A percentile compares a stretch with the other conserved stretches of the same genome.
Conservation (phyloP, 2,888 invertebrate species). For the Ernsta delagoae region DNA sequence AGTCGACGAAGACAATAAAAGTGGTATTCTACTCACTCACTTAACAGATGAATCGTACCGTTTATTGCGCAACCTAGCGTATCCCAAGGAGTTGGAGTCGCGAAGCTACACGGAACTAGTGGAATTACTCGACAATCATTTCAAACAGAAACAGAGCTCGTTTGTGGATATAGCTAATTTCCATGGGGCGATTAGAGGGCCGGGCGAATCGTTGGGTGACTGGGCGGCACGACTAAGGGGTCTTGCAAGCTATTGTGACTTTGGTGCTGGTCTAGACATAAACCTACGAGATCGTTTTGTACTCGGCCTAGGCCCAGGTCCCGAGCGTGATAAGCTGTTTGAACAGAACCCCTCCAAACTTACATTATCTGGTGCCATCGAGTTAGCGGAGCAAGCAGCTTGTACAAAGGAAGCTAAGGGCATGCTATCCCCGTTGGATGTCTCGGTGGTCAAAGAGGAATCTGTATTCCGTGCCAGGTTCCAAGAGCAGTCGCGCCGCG, state of each 20-base stretch:
- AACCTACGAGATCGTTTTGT: conserved; percentile 1
- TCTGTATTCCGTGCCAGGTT: background rate
- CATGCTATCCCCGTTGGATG: background rate
- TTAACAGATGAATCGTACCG: conserved; percentile 38
- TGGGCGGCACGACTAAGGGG: conserved; percentile 39
- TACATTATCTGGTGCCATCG: background rate
- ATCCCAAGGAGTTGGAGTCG: conserved; percentile 39
- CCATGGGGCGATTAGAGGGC: conserved; percentile 26
- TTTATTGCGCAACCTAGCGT: conserved; percentile 35
- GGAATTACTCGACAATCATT: conserved; percentile 33
- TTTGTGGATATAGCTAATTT: conserved; percentile 37
- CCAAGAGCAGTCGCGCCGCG: background rate
- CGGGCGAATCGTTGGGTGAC: conserved; percentile 37
- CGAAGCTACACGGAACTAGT: conserved; percentile 36
- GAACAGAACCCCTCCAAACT: conserved; percentile 1
- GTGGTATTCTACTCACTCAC: conserved; percentile 28
- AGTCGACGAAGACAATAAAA: background rate
- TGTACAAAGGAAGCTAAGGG: background rate
- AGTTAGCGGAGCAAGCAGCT: background rate
- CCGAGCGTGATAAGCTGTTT: background rate
- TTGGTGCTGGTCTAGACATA: background rate
- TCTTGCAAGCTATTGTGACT: conserved; percentile 10
- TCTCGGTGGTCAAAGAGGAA: background rate
- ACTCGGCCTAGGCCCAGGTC: background rate
- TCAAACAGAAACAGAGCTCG: conserved; percentile 31